Evolutionary conservation across 2,113 vertebrate genomes (phyloP), one percentile per base, ranked within the genome.

Genomic region (Myanophis thanlyinensis): DNA sequence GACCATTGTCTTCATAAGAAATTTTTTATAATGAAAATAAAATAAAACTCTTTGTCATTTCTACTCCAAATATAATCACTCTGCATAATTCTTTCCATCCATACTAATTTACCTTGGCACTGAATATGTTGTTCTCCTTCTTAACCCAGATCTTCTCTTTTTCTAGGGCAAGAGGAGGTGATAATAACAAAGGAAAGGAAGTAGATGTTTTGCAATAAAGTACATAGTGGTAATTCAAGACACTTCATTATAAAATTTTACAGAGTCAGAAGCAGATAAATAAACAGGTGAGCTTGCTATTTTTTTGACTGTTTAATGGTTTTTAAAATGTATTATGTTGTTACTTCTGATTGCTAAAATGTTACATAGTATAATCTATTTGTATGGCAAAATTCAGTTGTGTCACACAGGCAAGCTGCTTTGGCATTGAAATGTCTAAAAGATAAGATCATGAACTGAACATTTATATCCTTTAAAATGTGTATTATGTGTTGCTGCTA

Each of bases 111-210:
- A 49, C 44, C 3, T 67, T 52, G 23, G 40, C 35, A 73, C 2
- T 49, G n/a, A 62, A 59, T 30, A 59, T 4, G 0, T 27, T 73
- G 46, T 40, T n/a, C 15, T 30, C 35, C 54, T 48, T 51, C 27
- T 4, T 20, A 48, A 4, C 3, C 15, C 3, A 30, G 53, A 15
- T 15, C 51, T 54, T 52, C 35, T 54, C 25, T 84, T 84, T 84
- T 52, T n/a, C 3, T 46, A 8, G 25, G 48, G 10, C 25, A 35
- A n/a, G 18, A 22, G 25, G 51, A 52, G n/a, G 30, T 27, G 22
- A 44, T 46, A 92, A 25, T 12, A 30, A 27, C 27, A 84, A 92
- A 93, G 88, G 92, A 84, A 92, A 93, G 92, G 92, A 93, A 93
- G 88, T 59, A 46, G 73, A 27, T 30, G 46, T 93, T 47, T 90